Base-by-base conservation (phyloP, 1,140 invertebrate species). In the Aricia agestis region DNA sequence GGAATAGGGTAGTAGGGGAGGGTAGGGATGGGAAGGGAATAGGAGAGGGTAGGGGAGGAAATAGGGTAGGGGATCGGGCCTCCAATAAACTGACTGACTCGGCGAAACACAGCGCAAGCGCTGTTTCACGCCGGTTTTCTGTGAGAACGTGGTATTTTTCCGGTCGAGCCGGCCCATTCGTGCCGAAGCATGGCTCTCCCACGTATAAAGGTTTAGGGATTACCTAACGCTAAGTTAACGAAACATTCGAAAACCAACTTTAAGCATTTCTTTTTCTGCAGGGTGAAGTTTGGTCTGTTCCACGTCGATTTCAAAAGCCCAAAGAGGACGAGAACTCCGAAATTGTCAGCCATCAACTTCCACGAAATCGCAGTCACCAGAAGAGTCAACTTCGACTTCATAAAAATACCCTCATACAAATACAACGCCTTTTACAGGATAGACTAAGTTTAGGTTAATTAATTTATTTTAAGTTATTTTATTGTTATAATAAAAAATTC, bases 251-350 rank as follows among this genome's bases (percentile, higher is more conserved):
- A 36, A 36, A 36, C 36, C 36, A 7, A 36, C 5, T 11, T 52
- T 1, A 52, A 52, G 3, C 13, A 3, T 52, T 15, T 52, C 13
- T 52, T 52, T 63, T 73, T 61, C 67, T 92, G 72, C 89, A 94
- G 94, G 3, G 90, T 94, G 75, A 94, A 93, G 75, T 97, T 96
- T 84, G 97, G 96, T 1, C 78, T 97, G 0, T 94, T 95, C 78
- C 92, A 94, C 17, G 95, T 97, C 0, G 94, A 97, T 82, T 97
- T 97, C 78, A 92, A 86, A 1, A 92, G 94, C 75, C 93, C 94
- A 0, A 83, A 94, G 1, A 92, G 93, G 74, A 93, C 92, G 1
- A 92, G 96, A 72, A 95, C 92, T 2, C 93, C 94, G 0, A 97
- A 97, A 83, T 88, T 93, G 25, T 97, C 96, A 17, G 93, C 94